Percentiles rank a stretch among this genome's conserved stretches.
phyloP scores from a whole-genome alignment of 2,888 invertebrate genomes.

The Rhingia rostrata region DNA sequence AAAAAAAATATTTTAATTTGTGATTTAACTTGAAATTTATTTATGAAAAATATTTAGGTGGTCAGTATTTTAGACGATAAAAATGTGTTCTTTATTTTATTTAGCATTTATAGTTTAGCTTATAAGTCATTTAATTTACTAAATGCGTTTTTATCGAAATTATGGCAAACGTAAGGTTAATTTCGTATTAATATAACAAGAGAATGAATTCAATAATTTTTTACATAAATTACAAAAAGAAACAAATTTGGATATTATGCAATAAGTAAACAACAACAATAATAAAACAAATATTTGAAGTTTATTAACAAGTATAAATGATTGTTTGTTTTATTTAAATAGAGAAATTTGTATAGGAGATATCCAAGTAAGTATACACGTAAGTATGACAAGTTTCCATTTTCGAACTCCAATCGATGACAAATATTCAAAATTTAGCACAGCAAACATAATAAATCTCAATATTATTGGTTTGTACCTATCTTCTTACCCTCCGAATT shows the following conservation, averaged over 20 bases:
- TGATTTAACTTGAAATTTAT: too few species aligned
- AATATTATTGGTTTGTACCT: too few species aligned
- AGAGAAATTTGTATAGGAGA: neutral
- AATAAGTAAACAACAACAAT: slow-evolving; percentile 36
- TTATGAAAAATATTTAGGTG: too few species aligned
- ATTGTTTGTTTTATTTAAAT: slow-evolving; percentile 15
- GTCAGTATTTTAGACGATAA: slow-evolving; percentile 30
- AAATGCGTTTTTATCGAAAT: slow-evolving; percentile 49
- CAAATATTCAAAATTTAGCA: too few species aligned
- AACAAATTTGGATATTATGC: slow-evolving; percentile 49
- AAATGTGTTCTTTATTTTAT: slow-evolving; percentile 10
- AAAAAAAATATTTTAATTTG: too few species aligned
- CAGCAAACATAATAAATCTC: too few species aligned
- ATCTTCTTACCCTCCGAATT: too few species aligned
- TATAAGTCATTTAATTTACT: slow-evolving; percentile 29
- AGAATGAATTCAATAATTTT: slow-evolving; percentile 54
- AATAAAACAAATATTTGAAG: slow-evolving; percentile 60
- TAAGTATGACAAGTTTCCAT: too few species aligned
- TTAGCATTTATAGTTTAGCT: slow-evolving; percentile 22
- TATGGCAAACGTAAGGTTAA: slow-evolving; percentile 36
- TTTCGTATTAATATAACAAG: slow-evolving; percentile 14
- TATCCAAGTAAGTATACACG: too few species aligned
- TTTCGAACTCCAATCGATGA: too few species aligned
- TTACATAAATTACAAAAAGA: slow-evolving; percentile 33
- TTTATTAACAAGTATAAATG: slow-evolving; percentile 44